Evolutionary conservation across 2,113 vertebrate genomes (phyloP).

Genomic region (Phainopepla nitens): DNA sequence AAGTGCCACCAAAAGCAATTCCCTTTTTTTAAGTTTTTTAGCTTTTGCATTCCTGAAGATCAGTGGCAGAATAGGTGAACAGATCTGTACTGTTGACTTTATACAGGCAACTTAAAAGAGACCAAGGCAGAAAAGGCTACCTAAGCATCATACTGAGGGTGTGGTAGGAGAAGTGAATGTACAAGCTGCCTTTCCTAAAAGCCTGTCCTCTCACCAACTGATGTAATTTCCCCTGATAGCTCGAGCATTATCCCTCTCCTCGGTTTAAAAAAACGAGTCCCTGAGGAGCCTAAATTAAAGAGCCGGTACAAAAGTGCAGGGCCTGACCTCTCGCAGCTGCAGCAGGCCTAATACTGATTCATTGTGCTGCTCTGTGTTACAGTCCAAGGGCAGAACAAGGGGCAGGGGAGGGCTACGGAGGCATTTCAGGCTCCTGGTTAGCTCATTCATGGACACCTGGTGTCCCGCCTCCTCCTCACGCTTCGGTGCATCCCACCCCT

Average conservation of each 20-base stretch:
- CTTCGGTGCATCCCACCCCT: neutral
- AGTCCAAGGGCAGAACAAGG: neutral
- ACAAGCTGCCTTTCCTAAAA: neutral
- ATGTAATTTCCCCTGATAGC: neutral
- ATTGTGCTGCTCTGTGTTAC: neutral
- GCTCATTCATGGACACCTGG: slow-evolving; percentile 53
- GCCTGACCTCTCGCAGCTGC: slow-evolving; percentile 24
- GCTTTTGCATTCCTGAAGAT: neutral
- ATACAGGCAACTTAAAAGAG: neutral
- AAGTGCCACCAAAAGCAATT: neutral
- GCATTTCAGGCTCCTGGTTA: neutral
- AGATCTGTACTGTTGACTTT: neutral
- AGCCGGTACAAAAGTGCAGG: neutral
- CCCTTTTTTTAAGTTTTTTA: neutral
- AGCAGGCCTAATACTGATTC: neutral
- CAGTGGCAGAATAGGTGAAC: neutral
- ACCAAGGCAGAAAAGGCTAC: neutral
- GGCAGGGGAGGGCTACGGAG: neutral
- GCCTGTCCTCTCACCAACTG: neutral
- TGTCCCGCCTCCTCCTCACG: neutral
- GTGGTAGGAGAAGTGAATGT: neutral
- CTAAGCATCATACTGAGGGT: neutral
- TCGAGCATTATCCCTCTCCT: neutral
- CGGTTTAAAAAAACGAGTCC: neutral
- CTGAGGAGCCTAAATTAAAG: slow-evolving; percentile 18